Evolutionary conservation across 2,888 invertebrate genomes (phyloP).

Genomic region (Aphodius granarius): DNA sequence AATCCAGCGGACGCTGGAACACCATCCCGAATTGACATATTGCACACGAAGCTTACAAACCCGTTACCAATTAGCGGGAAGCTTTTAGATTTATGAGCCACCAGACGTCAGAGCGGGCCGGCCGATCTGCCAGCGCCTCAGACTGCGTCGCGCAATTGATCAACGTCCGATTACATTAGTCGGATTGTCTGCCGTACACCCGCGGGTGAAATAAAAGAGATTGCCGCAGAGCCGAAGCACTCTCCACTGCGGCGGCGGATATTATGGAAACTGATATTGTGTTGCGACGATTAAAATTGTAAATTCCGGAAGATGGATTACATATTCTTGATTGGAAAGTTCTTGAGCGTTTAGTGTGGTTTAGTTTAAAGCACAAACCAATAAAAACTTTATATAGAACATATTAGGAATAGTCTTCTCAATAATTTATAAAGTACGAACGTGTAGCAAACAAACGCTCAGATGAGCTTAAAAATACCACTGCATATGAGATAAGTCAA

Average conservation of each 20-base stretch:
- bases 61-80: slow-evolving; percentile 28
- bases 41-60: slow-evolving; percentile 25
- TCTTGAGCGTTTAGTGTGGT: background rate
- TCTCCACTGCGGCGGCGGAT: background rate
- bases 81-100: slow-evolving; percentile 30
- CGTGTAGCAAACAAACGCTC: too few relatives aligned
- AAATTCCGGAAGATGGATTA: background rate
- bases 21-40: slow-evolving; percentile 28
- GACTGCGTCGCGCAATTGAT: slow-evolving; percentile 21
- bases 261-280: background rate
- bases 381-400: background rate
- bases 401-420: background rate
- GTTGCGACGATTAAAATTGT: background rate
- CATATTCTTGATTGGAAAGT: background rate
- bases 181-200: slow-evolving; percentile 15
- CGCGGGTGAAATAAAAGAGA: slow-evolving; percentile 17
- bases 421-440: too few relatives aligned
- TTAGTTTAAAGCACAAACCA: background rate
- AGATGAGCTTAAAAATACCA: too few relatives aligned
- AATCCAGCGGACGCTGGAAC: slow-evolving; percentile 15
- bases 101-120: slow-evolving; percentile 23
- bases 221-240: background rate
- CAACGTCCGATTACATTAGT: slow-evolving; percentile 27
- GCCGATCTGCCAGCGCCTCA: slow-evolving; percentile 25
- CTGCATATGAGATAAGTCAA: too few relatives aligned